These are phyloP conservation scores for Nasonia longicornis DNA, from an alignment of 1,140 invertebrate species.

Conservation along the genomic window DNA sequence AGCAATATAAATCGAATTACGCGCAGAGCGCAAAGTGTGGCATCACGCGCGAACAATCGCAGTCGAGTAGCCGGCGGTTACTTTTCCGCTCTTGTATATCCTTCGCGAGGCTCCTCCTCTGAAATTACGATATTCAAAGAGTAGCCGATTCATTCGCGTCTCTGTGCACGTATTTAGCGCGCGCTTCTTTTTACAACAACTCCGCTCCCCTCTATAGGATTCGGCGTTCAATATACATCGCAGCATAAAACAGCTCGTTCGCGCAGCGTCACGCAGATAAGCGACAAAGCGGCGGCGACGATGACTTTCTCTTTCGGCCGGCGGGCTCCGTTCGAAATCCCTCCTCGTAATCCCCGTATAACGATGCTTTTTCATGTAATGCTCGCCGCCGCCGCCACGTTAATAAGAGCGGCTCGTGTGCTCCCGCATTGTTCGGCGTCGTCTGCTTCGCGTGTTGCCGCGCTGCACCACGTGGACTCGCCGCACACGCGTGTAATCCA, in stretches of 20 bases:
- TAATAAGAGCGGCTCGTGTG: constrained; percentile 50
- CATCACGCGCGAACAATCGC: background rate
- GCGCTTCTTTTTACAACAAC: background rate
- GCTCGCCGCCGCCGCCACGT: constrained; percentile 49
- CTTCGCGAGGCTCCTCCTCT: background rate
- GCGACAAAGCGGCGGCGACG: constrained; percentile 19
- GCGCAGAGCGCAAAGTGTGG: background rate
- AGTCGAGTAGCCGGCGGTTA: background rate
- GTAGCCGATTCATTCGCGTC: constrained; percentile 1
- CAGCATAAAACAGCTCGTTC: constrained; percentile 1
- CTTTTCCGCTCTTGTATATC: background rate
- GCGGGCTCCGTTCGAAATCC: background rate
- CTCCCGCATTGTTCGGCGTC: constrained; percentile 50
- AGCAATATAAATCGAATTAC: background rate
- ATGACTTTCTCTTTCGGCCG: constrained; percentile 40
- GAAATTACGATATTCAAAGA: background rate
- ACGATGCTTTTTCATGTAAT: constrained; percentile 53
- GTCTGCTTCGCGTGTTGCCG: constrained; percentile 49
- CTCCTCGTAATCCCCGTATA: constrained; percentile 49
- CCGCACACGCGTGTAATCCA: background rate
- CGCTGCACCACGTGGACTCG: constrained; percentile 16
- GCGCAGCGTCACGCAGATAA: constrained; percentile 41
- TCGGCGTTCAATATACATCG: constrained; percentile 7
- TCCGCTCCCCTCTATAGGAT: background rate
- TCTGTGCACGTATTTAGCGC: background rate